These are phyloP conservation scores for Zoanthus solanderi DNA, from an alignment of 92 coral and sea anemone species.

Conservation along the genomic window DNA sequence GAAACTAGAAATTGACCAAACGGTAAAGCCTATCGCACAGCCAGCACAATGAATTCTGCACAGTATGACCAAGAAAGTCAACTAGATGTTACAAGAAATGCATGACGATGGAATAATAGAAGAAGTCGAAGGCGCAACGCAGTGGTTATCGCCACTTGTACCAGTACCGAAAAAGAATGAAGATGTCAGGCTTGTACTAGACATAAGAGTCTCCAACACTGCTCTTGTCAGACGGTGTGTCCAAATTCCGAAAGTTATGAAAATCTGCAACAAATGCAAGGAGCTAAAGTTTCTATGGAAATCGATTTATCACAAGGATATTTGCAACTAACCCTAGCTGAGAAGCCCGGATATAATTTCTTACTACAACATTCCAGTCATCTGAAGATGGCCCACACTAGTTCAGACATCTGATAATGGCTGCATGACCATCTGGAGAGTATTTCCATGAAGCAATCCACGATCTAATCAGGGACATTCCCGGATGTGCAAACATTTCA, in stretches of 20 bases:
- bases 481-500: slow-evolving; percentile 52
- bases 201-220: slow-evolving; percentile 62
- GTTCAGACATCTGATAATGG: slow-evolving; percentile 1
- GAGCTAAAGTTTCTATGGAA: slow-evolving; percentile 57
- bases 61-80: neutral
- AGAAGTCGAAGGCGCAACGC: neutral
- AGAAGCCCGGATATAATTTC: slow-evolving; percentile 50
- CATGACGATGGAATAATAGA: neutral
- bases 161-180: slow-evolving; percentile 64
- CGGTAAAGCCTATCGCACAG: slow-evolving; percentile 52
- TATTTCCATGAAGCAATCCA: slow-evolving; percentile 64
- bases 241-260: slow-evolving; percentile 67
- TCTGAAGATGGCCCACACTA: slow-evolving; percentile 55
- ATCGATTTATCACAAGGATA: slow-evolving; percentile 63
- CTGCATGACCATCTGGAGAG: slow-evolving; percentile 10
- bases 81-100: neutral
- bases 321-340: slow-evolving; percentile 57
- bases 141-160: slow-evolving; percentile 4
- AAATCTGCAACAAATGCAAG: slow-evolving; percentile 63
- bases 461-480: slow-evolving; percentile 43
- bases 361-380: slow-evolving; percentile 56
- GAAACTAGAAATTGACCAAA: slow-evolving; percentile 54
- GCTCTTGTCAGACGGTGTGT: slow-evolving; percentile 53
- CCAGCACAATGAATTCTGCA: slow-evolving; percentile 1
- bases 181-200: slow-evolving; percentile 57